A percentile compares a stretch with the other conserved stretches of the same genome.
phyloP scores from a whole-genome alignment of 2,113 vertebrate genomes.

The Nestor notabilis region DNA sequence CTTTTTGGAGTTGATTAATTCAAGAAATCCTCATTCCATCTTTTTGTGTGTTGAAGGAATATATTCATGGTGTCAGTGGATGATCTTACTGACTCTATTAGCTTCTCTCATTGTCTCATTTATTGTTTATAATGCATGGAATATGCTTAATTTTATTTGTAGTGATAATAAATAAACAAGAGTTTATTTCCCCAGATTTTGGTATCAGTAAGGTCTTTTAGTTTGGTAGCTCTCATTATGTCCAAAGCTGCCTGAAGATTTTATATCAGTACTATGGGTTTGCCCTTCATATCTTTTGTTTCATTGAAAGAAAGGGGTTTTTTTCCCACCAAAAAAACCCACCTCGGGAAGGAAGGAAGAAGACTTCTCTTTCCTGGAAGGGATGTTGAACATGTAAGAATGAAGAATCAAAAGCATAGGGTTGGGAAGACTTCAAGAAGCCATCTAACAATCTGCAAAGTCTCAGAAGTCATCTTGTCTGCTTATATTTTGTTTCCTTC shows the following conservation, averaged over 20 bases:
- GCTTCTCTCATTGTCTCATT: not conserved
- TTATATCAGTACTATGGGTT: not conserved
- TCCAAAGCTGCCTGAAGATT: not conserved
- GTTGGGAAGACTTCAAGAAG: not conserved
- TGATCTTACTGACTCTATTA: not conserved
- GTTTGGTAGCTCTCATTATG: fast-evolving
- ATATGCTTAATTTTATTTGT: not conserved
- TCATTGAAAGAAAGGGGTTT: not conserved
- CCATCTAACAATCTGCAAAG: not conserved
- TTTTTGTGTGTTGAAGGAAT: not conserved
- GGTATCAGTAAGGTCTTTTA: not conserved
- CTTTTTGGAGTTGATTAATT: not conserved
- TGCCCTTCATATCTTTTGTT: not conserved
- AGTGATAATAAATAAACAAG: not conserved
- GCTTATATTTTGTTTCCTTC: not conserved
- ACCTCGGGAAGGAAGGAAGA: not conserved
- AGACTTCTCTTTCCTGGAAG: not conserved
- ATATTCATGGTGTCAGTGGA: not conserved
- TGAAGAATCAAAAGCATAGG: not conserved
- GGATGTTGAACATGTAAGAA: not conserved
- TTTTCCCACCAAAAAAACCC: not conserved
- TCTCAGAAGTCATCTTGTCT: not conserved
- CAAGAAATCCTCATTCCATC: not conserved
- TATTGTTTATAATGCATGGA: not conserved
- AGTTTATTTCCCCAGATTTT: not conserved